These are phyloP conservation scores for Hesperophylax magnus DNA, from an alignment of 1,140 invertebrate species.

Conservation along the genomic window DNA sequence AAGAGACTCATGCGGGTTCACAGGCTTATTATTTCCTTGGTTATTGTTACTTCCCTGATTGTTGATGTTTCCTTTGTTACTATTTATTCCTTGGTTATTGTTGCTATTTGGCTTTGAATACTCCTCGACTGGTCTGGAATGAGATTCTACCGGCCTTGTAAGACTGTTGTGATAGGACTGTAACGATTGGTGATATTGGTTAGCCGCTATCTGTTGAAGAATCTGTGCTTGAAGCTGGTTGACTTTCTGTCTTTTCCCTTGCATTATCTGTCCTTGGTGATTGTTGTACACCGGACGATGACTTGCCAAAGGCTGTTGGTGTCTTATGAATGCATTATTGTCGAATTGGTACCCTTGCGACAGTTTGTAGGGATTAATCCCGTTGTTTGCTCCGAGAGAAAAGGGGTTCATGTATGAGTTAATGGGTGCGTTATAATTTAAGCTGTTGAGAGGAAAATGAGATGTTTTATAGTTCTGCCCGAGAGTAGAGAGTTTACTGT, in stretches of 20 bases:
- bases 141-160: constrained; percentile 62
- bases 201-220: constrained; percentile 62
- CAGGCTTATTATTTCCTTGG: constrained; percentile 1
- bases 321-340: constrained; percentile 46
- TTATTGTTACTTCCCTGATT: too few species aligned
- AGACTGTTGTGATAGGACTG: constrained; percentile 62
- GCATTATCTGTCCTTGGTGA: constrained; percentile 42
- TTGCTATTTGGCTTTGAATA: constrained; percentile 60
- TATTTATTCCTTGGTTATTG: not conserved
- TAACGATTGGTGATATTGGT: constrained; percentile 62
- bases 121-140: constrained; percentile 62
- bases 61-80: too few species aligned
- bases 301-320: constrained; percentile 45
- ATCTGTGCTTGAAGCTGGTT: constrained; percentile 56
- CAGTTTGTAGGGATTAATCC: constrained; percentile 63
- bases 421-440: constrained; percentile 62
- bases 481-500: constrained; percentile 65
- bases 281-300: constrained; percentile 50
- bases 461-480: constrained; percentile 67
- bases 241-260: constrained; percentile 52
- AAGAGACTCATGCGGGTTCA: constrained; percentile 54
- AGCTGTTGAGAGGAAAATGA: constrained; percentile 58
- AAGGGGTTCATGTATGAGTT: constrained; percentile 68
- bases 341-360: constrained; percentile 49
- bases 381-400: constrained; percentile 61